phyloP scores from a whole-genome alignment of 35 echinoderm and acorn worm species.

The Ptychodera flava region DNA sequence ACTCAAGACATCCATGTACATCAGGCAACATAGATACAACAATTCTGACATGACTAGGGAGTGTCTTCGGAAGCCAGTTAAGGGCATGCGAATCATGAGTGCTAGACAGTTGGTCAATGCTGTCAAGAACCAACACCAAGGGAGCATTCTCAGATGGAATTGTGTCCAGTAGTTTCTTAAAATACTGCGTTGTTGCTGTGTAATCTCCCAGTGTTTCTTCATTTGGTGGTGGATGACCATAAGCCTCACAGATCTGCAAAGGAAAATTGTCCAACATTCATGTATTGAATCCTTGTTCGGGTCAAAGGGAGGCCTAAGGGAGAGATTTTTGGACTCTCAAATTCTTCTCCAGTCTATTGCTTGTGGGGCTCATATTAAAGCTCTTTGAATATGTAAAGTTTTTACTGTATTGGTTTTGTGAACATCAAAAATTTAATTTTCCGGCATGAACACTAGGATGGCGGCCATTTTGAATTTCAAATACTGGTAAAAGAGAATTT shows the following conservation, averaged over 20 bases:
- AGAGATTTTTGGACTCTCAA: too few species aligned
- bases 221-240: constrained; percentile 41
- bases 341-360: too few species aligned
- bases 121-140: constrained; percentile 65
- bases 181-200: constrained; percentile 48
- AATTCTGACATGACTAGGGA: constrained; percentile 32
- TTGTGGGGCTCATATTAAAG: too few species aligned
- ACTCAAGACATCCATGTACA: constrained; percentile 51
- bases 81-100: constrained; percentile 66
- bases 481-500: too few species aligned
- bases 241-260: constrained; percentile 66
- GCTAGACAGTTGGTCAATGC: constrained; percentile 65
- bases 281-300: too few species aligned
- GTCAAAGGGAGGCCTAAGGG: too few species aligned
- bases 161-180: constrained; percentile 34
- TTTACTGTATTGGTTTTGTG: too few species aligned
- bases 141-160: constrained; percentile 48
- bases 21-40: constrained; percentile 60
- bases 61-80: constrained; percentile 58
- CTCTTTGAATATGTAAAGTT: too few species aligned
- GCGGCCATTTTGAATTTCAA: too few species aligned
- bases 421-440: too few species aligned
- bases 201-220: constrained; percentile 43
- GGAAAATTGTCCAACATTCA: too few species aligned
- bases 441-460: too few species aligned